Evolutionary conservation across 2,888 invertebrate genomes (phyloP).

Genomic region (Pomacea canaliculata): DNA sequence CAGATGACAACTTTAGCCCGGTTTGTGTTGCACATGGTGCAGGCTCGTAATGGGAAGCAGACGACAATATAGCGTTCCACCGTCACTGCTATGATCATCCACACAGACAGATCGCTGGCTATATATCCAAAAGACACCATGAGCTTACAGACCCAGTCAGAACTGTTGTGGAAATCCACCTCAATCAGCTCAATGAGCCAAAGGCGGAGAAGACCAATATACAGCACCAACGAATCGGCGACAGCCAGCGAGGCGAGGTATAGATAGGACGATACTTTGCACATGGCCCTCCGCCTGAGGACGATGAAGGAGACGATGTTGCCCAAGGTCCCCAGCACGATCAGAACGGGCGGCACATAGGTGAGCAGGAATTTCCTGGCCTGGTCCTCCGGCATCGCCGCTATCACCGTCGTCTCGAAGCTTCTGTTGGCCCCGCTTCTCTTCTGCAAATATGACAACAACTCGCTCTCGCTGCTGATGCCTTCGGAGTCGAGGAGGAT

Average conservation of each 20-base stretch:
- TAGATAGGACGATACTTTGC: slow-evolving; percentile 63
- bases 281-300: slow-evolving; percentile 62
- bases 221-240: slow-evolving; percentile 63
- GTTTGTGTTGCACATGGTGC: slow-evolving; percentile 53
- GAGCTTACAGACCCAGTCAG: slow-evolving; percentile 60
- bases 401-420: slow-evolving; percentile 27
- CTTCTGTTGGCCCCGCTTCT: slow-evolving; percentile 18
- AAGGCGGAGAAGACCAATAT: slow-evolving; percentile 60
- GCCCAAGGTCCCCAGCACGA: slow-evolving; percentile 64
- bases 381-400: slow-evolving; percentile 42
- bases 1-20: slow-evolving; percentile 58
- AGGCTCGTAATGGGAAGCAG: slow-evolving; percentile 61
- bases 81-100: slow-evolving; percentile 67
- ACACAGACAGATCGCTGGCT: slow-evolving; percentile 64
- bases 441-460: slow-evolving; percentile 4
- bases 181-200: slow-evolving; percentile 64
- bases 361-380: slow-evolving; percentile 50
- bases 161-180: slow-evolving; percentile 51
- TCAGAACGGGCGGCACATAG: slow-evolving; percentile 62
- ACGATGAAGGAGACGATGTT: slow-evolving; percentile 65
- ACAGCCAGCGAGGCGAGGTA: slow-evolving; percentile 65
- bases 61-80: slow-evolving; percentile 67
- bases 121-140: slow-evolving; percentile 58
- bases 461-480: slow-evolving; percentile 10
- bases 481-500: slow-evolving; percentile 4